A percentile compares a stretch with the other conserved stretches of the same genome.
Conservation (phyloP, 2,113 vertebrate genomes). For the Diphyllodes magnificus region DNA sequence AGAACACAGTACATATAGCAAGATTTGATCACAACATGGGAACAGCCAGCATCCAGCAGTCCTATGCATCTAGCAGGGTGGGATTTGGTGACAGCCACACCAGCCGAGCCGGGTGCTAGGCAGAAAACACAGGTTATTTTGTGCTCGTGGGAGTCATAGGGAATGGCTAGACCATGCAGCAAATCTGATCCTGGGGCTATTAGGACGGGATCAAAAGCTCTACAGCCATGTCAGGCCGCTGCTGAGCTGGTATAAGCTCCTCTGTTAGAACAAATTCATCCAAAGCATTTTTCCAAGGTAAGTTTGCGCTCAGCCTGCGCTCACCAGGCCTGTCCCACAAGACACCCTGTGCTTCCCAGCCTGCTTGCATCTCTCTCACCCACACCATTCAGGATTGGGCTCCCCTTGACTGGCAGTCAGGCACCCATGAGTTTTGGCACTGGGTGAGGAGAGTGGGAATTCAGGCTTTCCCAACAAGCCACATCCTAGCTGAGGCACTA, state of each 20-base stretch:
- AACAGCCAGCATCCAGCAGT: not conserved
- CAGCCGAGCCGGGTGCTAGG: not conserved
- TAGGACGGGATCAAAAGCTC: not conserved
- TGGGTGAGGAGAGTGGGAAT: not conserved
- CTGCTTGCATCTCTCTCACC: not conserved
- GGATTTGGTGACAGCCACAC: not conserved
- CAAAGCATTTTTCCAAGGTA: not conserved
- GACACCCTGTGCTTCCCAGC: not conserved
- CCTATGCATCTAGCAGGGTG: not conserved
- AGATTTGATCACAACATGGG: not conserved
- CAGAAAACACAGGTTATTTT: not conserved
- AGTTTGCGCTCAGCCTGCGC: rapidly evolving
- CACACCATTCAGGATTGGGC: rapidly evolving
- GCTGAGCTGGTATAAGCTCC: not conserved
- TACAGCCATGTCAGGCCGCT: not conserved
- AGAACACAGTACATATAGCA: not conserved
- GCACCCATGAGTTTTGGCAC: rapidly evolving
- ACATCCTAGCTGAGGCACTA: not conserved
- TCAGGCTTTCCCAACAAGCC: not conserved
- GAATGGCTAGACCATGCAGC: not conserved
- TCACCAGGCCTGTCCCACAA: not conserved
- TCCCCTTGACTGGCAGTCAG: not conserved
- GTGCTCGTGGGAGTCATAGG: rapidly evolving
- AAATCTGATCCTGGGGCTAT: not conserved
- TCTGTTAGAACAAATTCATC: not conserved